Percentiles rank a stretch among this genome's conserved stretches.
phyloP scores from a whole-genome alignment of 2,888 invertebrate species.

The Ormyrus labotus region DNA sequence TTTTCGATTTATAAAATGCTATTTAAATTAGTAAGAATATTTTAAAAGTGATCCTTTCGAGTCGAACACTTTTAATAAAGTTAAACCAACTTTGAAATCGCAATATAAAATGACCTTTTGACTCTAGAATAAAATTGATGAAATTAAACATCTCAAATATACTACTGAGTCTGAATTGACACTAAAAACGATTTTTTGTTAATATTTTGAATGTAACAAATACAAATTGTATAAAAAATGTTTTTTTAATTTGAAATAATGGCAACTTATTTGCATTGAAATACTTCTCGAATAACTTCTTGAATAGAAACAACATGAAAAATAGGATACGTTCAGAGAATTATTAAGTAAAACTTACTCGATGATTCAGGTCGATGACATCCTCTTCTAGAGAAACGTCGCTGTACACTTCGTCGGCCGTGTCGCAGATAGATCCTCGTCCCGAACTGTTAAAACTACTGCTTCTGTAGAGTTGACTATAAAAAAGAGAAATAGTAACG shows the following conservation, averaged over 20 bases:
- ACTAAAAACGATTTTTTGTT: too few species aligned
- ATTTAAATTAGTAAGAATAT: neutral
- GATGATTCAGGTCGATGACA: constrained; percentile 94
- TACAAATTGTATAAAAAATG: too few species aligned
- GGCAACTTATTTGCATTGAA: too few species aligned
- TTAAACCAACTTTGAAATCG: neutral
- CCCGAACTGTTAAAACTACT: constrained; percentile 96
- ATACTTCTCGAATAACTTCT: too few species aligned
- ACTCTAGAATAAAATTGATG: neutral
- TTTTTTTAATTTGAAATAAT: too few species aligned
- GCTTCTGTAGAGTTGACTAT: constrained; percentile 92
- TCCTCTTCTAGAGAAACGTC: constrained; percentile 95
- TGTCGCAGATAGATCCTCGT: constrained; percentile 93
- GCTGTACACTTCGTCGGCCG: constrained; percentile 96
- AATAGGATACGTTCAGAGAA: neutral
- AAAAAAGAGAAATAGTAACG: neutral
- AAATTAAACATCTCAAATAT: too few species aligned
- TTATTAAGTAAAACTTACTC: constrained; percentile 79
- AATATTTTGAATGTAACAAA: too few species aligned
- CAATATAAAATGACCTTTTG: neutral
- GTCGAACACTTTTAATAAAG: neutral
- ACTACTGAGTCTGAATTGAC: too few species aligned
- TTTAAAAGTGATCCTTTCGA: neutral
- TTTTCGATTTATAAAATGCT: too few species aligned
- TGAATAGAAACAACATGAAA: too few species aligned